Evolutionary conservation across 2,888 invertebrate genomes (phyloP).

Genomic region (Oligia fasciuncula): DNA sequence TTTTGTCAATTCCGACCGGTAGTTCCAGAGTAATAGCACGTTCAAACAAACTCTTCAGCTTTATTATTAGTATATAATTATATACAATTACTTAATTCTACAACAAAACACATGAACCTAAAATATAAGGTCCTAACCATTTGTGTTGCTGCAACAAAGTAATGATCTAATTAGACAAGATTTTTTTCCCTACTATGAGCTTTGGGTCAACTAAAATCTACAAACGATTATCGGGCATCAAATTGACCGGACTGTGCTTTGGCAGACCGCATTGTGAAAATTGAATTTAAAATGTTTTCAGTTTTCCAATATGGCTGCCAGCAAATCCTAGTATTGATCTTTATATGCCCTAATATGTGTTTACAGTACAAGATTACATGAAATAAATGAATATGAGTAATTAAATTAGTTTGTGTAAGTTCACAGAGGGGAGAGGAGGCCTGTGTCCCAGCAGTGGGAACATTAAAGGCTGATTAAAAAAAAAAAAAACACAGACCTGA

Average conservation of each 20-base stretch:
- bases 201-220: neutral
- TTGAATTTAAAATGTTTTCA: constrained; percentile 16
- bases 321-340: neutral
- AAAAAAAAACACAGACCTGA: too few relatives aligned
- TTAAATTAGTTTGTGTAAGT: neutral
- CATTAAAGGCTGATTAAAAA: too few relatives aligned
- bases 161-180: neutral
- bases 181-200: neutral
- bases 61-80: too few relatives aligned
- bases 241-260: neutral
- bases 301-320: constrained; percentile 4
- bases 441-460: too few relatives aligned
- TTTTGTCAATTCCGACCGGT: too few relatives aligned
- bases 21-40: too few relatives aligned
- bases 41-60: too few relatives aligned
- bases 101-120: neutral
- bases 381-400: neutral
- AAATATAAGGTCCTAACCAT: neutral
- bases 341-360: neutral
- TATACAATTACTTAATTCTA: neutral
- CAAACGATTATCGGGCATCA: neutral
- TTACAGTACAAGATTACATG: neutral
- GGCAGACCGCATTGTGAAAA: neutral
- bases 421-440: neutral
- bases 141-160: neutral